Evolutionary conservation across 2,888 invertebrate genomes (phyloP), one percentile per base, ranked within the genome.

Genomic region (Fissipunctia ypsillon): DNA sequence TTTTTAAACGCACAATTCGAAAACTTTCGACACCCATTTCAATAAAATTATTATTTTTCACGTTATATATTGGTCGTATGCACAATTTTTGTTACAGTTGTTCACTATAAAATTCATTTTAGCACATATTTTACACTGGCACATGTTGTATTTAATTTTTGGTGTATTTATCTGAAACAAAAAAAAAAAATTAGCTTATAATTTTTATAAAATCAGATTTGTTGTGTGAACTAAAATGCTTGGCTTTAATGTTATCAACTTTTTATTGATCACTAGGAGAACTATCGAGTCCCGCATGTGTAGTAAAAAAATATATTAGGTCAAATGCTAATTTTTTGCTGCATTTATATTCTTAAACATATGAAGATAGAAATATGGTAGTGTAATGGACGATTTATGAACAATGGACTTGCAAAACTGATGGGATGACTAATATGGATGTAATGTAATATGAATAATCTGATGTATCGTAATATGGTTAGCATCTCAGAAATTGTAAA

Each of bases 121-220:
- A 84, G 81, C 91, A 94, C 94, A 88, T 77, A 88, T 87, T 86
- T 90, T 88, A 93, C 95, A 92, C 92, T 92, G 90, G 89, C 93
- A 95, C 95, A 92, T 91, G 90, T 91, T 89, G 91, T 90, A 89
- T 93, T 93, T 93, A 88, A 91, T 92, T 90, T 90, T 91, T 87
- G 84, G 83, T 89, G 86, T 88, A 90, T 91, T 90, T 83, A 93
- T 91, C 95, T 95, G 95, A 89, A 95, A 95, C 93, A 94, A 93
- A 84, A 84, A 76, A 28, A 73, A 77, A 73, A 16, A 68, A 22
- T 1, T n/a, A n/a, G 22, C n/a, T 10, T 25, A 3, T 50, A 41
- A 45, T 28, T 50, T 65, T 43, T 35, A 25, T n/a, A 19, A 3
- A 28, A 48, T 31, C 1, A 25, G 9, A n/a, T 12, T 43, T 6